Base-by-base conservation (phyloP, 2,888 invertebrate genomes). In the Scaptomyza reducta region DNA sequence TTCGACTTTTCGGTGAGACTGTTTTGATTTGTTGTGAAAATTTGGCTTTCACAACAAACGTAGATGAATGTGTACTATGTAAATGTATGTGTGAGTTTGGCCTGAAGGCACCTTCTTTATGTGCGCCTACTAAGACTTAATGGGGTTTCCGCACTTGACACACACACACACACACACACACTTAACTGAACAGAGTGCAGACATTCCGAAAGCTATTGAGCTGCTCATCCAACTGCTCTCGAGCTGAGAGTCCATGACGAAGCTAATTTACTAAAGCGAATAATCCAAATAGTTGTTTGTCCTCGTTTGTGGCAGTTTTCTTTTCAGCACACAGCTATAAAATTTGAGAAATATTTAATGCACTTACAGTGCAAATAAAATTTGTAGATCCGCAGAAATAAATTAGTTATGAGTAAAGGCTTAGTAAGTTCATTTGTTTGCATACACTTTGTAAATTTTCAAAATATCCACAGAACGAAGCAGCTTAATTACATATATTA, bases 1-100 rank as follows among this genome's bases (percentile, higher is more conserved):
- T 80, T 75, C 68, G 53, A 67, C 75, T 79, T 79, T 77, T 69
- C 51, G 61, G 65, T 22, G 41, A 56, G 75, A 73, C 64, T 84
- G 78, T 80, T 82, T 86, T 82, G 83, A 86, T 86, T 82, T 82
- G 85, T 81, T 84, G 83, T 79, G 86, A 83, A 82, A 85, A 78
- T 86, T 82, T 73, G 73, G 78, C 78, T 82, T 86, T 82, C 82
- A 86, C 80, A 81, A 81, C 85, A 77, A 55, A 66, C 56, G 35
- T 13, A 65, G 44, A 46, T 11, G 38, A 14, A 14, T 6, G 31
- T 31, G 31, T 31, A 31, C 6, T 13, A 33, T 38, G 29, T 29
- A 29, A 3, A 29, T 50, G 64, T 11, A 11, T 53, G 46, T 38
- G 42, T 41, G 58, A 27, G 38, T 59, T 53, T 59, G 59, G 40